Evolutionary conservation across 2,113 vertebrate genomes (phyloP).

Genomic region (zebrafish (Danio rerio)): DNA sequence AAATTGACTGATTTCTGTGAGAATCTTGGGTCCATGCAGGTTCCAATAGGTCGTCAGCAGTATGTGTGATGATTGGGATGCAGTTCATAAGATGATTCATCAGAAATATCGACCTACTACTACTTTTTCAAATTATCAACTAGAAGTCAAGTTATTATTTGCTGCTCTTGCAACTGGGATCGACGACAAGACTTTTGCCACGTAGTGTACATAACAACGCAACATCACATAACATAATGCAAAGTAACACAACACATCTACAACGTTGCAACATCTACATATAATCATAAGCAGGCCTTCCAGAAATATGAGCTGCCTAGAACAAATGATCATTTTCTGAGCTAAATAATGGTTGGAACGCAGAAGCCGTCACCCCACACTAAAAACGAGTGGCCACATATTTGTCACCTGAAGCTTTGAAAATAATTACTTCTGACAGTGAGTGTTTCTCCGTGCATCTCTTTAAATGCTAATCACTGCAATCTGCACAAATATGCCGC

Average conservation of each 20-base stretch:
- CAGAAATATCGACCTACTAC: no score
- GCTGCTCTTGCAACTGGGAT: no score
- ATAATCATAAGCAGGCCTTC: neutral
- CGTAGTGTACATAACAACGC: no score
- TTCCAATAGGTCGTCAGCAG: no score
- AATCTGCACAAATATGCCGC: slow-evolving; percentile 9
- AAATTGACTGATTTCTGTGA: no score
- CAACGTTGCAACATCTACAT: neutral
- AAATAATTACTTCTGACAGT: neutral
- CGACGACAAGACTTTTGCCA: no score
- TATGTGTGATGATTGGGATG: no score
- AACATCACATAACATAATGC: no score
- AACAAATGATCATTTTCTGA: neutral
- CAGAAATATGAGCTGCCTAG: neutral
- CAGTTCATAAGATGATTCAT: no score
- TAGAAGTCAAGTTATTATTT: no score
- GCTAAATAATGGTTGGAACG: neutral
- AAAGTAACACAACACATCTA: neutral
- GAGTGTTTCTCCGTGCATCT: neutral
- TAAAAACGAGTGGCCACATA: neutral
- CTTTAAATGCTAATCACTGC: slow-evolving; percentile 3
- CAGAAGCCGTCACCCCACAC: neutral
- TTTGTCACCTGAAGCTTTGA: neutral
- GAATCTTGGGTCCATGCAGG: no score
- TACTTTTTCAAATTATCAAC: no score